Conservation (phyloP, 2,113 vertebrate species). For the Psophia crepitans region DNA sequence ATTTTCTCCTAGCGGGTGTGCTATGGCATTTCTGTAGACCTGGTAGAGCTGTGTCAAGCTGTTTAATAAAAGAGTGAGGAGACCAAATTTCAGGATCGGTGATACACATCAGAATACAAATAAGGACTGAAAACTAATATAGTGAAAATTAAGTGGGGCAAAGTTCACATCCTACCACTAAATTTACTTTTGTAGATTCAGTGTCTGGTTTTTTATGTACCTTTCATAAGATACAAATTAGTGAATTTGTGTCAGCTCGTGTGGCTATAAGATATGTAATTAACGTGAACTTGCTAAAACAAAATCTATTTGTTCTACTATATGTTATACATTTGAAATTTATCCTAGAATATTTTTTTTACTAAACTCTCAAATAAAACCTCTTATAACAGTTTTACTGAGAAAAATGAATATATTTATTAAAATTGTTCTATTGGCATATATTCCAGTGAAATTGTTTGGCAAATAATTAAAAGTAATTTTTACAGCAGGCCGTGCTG, state of each 20-base stretch:
- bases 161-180: slow-evolving; percentile 2
- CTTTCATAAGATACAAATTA: neutral
- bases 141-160: neutral
- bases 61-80: neutral
- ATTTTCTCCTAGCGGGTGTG: neutral
- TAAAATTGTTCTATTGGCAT: neutral
- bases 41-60: slow-evolving; percentile 1
- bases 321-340: neutral
- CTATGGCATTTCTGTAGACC: neutral
- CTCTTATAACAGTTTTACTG: neutral
- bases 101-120: slow-evolving; percentile 35
- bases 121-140: slow-evolving; percentile 41
- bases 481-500: neutral
- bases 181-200: slow-evolving; percentile 5
- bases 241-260: neutral
- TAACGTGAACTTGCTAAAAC: neutral
- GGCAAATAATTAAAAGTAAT: neutral
- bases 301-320: neutral
- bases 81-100: slow-evolving; percentile 42
- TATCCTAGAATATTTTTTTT: neutral
- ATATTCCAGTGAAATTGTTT: neutral
- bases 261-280: neutral
- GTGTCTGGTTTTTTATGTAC: neutral
- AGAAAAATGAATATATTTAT: neutral
- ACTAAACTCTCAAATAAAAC: neutral